Evolutionary conservation across 2,797 vertebrate species (phyloP), one percentile per base, ranked within the genome.

Genomic region (Acestrorhynchus altus): DNA sequence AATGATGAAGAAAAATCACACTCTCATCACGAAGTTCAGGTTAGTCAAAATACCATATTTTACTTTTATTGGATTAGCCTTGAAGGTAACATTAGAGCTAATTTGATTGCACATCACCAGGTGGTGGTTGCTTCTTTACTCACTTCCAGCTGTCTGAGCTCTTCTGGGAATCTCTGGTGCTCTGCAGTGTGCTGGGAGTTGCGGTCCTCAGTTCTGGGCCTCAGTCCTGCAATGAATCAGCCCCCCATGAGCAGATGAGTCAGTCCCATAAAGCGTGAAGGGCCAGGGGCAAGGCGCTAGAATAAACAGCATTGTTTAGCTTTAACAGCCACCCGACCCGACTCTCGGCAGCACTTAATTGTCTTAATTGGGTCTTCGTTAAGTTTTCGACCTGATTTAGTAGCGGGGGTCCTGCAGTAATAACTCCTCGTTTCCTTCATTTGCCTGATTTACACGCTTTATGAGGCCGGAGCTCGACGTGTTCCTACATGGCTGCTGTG

Each of bases 291-390:
- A 76, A 83, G 80, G 75, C 83, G 80, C 83, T 83, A 78, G 87
- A 47, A 87, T 89, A 90, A 90, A 84, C 82, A 64, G 78, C 78
- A 81, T 76, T 88, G 87, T 87, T 80, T 83, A 40, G 77, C 73
- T 87, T 84, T 87, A 87, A 89, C 81, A 80, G 83, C 81, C 76
- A 77, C 83, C 70, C 77, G 51, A 73, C 84, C 80, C 65, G 76
- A 79, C 81, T 83, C 74, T 84, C 83, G 72, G 78, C 31, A 40
- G 76, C 54, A 79, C 89, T 87, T 87, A 87, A 90, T 89, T 85
- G 86, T 74, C 73, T 56, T 88, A 88, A 88, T 85, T 88, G 80
- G 82, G 82, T 77, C 74, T 83, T 63, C 46, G 78, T 72, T 86
- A 79, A 86, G 72, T 71, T 61, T 68, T 79, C 77, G 81, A 84